Evolutionary conservation across 1,140 invertebrate species (phyloP).

Genomic region (Drosophila melanica): DNA sequence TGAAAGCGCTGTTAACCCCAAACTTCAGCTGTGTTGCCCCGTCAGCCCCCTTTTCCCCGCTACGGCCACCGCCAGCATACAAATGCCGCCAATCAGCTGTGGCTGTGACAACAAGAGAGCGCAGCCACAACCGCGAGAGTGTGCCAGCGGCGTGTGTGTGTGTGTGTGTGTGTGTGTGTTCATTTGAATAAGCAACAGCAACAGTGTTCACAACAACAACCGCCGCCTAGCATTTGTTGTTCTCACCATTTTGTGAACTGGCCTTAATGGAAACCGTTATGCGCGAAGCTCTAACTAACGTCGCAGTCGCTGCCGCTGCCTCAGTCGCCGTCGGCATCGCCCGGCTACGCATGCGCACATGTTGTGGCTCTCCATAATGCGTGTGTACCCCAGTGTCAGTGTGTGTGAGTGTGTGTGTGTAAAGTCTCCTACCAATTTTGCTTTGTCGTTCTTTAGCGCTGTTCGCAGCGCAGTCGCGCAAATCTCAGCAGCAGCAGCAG

Average conservation of each 20-base stretch:
- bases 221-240: slow-evolving; percentile 65
- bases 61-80: slow-evolving; percentile 28
- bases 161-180: slow-evolving; percentile 46
- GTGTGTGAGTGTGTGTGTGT: slow-evolving; percentile 22
- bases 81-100: slow-evolving; percentile 78
- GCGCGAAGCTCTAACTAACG: slow-evolving; percentile 54
- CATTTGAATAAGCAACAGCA: slow-evolving; percentile 75
- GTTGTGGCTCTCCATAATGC: slow-evolving; percentile 36
- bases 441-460: slow-evolving; percentile 66
- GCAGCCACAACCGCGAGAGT: slow-evolving; percentile 27
- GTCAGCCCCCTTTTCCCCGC: neutral
- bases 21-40: slow-evolving; percentile 30
- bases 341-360: slow-evolving; percentile 77
- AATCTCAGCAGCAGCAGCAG: slow-evolving; percentile 36
- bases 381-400: neutral
- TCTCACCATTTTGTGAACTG: slow-evolving; percentile 68
- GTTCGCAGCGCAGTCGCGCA: slow-evolving; percentile 32
- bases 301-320: slow-evolving; percentile 27
- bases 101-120: slow-evolving; percentile 56
- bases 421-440: slow-evolving; percentile 60
- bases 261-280: slow-evolving; percentile 83
- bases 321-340: slow-evolving; percentile 26
- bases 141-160: slow-evolving; percentile 15
- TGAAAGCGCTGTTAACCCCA: slow-evolving; percentile 79
- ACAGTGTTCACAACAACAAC: slow-evolving; percentile 11